Conservation (phyloP, 1,140 invertebrate genomes). For the Euglossa dilemma region DNA sequence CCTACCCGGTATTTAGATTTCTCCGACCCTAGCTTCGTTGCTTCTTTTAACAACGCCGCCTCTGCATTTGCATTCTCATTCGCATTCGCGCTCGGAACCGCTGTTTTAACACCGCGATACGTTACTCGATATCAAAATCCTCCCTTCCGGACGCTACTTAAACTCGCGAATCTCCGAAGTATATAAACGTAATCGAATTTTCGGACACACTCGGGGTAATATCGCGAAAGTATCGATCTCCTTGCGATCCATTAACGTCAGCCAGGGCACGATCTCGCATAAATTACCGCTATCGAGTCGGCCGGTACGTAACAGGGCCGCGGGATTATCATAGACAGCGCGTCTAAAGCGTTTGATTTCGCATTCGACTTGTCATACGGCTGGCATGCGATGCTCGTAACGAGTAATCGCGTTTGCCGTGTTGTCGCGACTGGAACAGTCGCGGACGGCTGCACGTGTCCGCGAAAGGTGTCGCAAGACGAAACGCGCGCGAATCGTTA, state of each 20-base stretch:
- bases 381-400: slow-evolving; percentile 13
- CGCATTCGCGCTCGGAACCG: no score
- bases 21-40: background rate
- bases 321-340: background rate
- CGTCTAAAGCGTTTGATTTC: background rate
- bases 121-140: no score
- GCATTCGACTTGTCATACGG: slow-evolving; percentile 6
- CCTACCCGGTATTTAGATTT: background rate
- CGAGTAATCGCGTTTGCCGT: slow-evolving; percentile 10
- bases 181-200: no score
- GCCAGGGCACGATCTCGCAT: background rate
- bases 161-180: no score
- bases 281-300: background rate
- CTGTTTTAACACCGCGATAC: no score
- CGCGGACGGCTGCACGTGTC: slow-evolving; percentile 7
- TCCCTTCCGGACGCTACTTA: no score
- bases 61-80: no score
- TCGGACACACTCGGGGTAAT: no score
- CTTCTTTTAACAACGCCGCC: no score
- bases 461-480: slow-evolving; percentile 16
- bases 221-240: background rate
- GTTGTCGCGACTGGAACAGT: background rate
- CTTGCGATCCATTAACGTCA: background rate
- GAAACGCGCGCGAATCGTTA: background rate
- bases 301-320: background rate